phyloP scores from a whole-genome alignment of 35 echinoderm and acorn worm species.

The Hemicentrotus pulcherrimus region DNA sequence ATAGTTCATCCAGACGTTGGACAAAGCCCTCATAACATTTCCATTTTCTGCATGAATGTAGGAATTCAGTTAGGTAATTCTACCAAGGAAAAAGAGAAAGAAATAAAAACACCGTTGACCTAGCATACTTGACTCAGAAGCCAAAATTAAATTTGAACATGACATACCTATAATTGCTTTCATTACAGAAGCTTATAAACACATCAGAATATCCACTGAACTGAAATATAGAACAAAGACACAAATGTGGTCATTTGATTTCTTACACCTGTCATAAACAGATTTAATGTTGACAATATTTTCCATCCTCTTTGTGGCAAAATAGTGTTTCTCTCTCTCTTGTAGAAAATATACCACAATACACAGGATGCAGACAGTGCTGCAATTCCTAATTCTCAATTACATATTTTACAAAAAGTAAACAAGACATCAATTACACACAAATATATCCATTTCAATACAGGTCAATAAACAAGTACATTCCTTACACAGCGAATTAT shows the following conservation, averaged over 20 bases:
- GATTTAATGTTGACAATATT: conserved; percentile 57
- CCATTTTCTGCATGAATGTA: no score
- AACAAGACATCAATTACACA: conserved; percentile 45
- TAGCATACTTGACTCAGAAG: no score
- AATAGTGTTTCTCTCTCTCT: conserved; percentile 47
- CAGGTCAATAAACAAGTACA: conserved; percentile 43
- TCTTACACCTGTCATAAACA: conserved; percentile 54
- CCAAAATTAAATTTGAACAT: no score
- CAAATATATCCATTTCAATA: conserved; percentile 50
- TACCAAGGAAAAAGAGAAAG: no score
- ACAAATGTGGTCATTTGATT: neutral
- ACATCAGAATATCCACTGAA: no score
- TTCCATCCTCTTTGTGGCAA: conserved; percentile 55
- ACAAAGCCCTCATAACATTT: no score
- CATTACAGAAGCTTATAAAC: no score
- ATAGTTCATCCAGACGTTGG: no score
- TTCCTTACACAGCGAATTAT: conserved; percentile 5
- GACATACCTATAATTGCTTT: no score
- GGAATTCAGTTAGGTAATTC: no score
- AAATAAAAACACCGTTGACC: no score
- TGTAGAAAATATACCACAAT: conserved; percentile 51
- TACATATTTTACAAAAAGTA: conserved; percentile 50
- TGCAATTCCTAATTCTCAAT: conserved; percentile 35
- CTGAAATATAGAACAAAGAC: neutral
- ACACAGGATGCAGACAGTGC: conserved; percentile 35